These are phyloP conservation scores for Tragelaphus eurycerus DNA, from an alignment of 2,797 vertebrate genomes.

Conservation along the genomic window DNA sequence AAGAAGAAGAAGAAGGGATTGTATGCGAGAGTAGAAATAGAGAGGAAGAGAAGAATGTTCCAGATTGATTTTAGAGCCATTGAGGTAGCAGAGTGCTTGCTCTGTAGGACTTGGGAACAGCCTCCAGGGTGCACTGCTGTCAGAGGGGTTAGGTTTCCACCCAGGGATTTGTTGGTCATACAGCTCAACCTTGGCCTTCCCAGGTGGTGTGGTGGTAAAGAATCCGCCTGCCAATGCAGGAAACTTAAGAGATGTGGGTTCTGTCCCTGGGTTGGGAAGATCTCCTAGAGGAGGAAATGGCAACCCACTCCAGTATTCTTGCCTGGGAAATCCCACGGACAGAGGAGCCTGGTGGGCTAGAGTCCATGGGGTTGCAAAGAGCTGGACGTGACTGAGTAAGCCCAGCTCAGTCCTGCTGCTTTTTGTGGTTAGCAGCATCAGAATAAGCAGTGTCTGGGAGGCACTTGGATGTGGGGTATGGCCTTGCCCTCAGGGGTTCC, in stretches of 20 bases:
- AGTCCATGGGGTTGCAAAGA: neutral
- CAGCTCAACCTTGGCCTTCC: neutral
- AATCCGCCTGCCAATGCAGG: neutral
- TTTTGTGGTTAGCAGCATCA: neutral
- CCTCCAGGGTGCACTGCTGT: fast-evolving
- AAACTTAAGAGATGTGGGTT: neutral
- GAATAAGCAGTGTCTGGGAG: neutral
- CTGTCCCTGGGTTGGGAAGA: neutral
- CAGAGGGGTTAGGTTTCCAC: neutral
- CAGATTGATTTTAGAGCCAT: neutral
- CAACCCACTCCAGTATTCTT: neutral
- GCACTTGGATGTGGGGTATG: neutral
- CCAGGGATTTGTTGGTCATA: neutral
- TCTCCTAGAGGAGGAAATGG: neutral
- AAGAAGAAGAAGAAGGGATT: neutral
- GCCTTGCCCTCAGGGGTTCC: fast-evolving
- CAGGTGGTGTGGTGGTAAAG: neutral
- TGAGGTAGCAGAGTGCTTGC: fast-evolving
- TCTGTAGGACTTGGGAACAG: neutral
- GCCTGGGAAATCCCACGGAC: neutral
- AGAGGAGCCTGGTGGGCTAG: neutral
- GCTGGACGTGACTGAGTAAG: neutral
- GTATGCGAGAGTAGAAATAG: neutral
- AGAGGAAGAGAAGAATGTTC: neutral
- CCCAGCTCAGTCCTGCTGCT: fast-evolving